These are phyloP conservation scores for Digitonthophagus gazella DNA, from an alignment of 2,888 invertebrate genomes.

Conservation along the genomic window DNA sequence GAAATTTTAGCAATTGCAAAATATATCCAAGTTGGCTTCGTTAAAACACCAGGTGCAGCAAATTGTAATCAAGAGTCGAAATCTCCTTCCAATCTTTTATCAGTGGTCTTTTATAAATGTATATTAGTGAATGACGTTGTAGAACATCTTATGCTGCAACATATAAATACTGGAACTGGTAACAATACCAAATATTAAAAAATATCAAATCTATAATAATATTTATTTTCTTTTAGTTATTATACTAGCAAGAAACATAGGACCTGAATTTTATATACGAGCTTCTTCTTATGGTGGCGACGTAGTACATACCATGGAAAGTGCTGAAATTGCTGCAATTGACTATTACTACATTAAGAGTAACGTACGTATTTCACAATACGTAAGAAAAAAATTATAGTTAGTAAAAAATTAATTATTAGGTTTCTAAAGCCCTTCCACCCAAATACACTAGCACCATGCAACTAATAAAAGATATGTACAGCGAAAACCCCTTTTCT, in stretches of 20 bases:
- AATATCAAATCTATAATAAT: no score
- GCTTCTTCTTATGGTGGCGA: background rate
- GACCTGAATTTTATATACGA: background rate
- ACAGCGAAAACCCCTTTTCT: background rate
- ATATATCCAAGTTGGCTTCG: background rate
- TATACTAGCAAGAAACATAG: background rate
- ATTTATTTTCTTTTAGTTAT: background rate
- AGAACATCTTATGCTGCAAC: background rate
- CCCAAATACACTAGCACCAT: background rate
- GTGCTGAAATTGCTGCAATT: background rate
- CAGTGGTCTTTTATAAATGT: background rate
- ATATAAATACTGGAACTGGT: background rate
- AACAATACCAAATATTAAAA: background rate
- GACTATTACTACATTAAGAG: background rate
- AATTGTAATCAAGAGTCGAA: background rate
- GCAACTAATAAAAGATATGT: background rate
- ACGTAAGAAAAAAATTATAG: no score
- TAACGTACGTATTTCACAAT: no score
- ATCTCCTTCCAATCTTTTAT: background rate
- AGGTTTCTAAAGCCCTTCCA: no score
- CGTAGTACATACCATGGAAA: background rate
- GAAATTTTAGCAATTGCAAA: background rate
- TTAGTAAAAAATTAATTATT: no score
- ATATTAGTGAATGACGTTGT: background rate
- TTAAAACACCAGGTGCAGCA: background rate